Conservation (phyloP, 1,140 invertebrate genomes). For the Drosophila albomicans region DNA sequence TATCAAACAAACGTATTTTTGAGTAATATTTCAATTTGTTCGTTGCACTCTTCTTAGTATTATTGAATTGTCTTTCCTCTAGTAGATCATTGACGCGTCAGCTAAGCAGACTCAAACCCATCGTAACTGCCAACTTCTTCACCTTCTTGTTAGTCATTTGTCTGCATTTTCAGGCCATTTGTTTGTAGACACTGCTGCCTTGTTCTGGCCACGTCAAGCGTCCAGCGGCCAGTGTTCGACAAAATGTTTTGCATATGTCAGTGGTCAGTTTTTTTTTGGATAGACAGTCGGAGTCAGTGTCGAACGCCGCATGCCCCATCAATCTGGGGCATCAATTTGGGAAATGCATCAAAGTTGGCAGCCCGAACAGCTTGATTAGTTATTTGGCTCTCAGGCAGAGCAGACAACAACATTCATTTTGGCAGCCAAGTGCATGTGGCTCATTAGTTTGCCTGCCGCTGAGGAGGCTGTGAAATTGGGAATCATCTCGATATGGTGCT, state of each 20-base stretch:
- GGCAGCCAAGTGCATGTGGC: conserved; percentile 70
- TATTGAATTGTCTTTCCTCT: neutral
- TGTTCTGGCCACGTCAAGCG: conserved; percentile 26
- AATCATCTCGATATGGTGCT: conserved; percentile 39
- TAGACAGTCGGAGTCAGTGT: conserved; percentile 21
- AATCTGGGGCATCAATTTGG: conserved; percentile 75
- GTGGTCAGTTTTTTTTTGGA: conserved; percentile 40
- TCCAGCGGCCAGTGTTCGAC: conserved; percentile 45
- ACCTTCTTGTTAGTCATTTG: conserved; percentile 70
- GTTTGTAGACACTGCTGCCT: conserved; percentile 46
- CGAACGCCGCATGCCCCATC: conserved; percentile 47
- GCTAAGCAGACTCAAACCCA: neutral
- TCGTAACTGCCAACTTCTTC: conserved; percentile 55
- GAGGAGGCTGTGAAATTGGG: conserved; percentile 73
- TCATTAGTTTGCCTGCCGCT: conserved; percentile 67
- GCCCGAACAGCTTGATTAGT: conserved; percentile 80
- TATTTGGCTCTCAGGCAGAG: conserved; percentile 45
- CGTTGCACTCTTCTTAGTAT: neutral
- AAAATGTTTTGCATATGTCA: conserved; percentile 81
- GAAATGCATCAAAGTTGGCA: conserved; percentile 81
- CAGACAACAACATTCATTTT: conserved; percentile 37
- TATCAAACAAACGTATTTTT: neutral
- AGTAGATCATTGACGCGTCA: conserved; percentile 18
- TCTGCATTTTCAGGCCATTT: conserved; percentile 74
- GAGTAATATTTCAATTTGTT: too few species aligned